A percentile compares a stretch with the other conserved stretches of the same genome.
phyloP scores from a whole-genome alignment of 2,888 invertebrate species.

The Lasius fuliginosus region DNA sequence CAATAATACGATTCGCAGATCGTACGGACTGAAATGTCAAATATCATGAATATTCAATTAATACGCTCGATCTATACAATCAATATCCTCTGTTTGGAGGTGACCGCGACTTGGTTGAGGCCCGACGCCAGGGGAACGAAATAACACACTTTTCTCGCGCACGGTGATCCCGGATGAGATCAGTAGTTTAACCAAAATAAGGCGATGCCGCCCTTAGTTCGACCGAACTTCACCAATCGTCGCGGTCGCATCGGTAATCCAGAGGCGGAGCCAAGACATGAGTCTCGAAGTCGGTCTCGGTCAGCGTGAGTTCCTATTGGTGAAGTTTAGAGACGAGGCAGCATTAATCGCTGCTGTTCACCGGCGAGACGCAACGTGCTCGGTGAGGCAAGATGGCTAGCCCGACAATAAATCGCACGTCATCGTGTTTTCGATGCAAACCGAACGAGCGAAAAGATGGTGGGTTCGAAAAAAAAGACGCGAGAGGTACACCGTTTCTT shows the following conservation, averaged over 20 bases:
- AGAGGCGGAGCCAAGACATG: conserved; percentile 46
- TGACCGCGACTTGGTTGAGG: not conserved
- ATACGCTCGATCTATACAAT: not conserved
- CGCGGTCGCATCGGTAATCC: conserved; percentile 21
- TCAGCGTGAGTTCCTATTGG: conserved; percentile 39
- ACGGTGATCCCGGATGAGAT: not conserved
- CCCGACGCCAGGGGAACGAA: not conserved
- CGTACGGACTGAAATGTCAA: not conserved
- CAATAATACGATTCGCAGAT: not conserved
- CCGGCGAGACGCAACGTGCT: conserved; percentile 44
- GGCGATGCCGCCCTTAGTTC: conserved; percentile 9
- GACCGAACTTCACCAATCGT: conserved; percentile 39
- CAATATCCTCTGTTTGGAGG: not conserved
- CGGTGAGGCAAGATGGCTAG: conserved; percentile 45
- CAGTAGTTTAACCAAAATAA: not conserved
- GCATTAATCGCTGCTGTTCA: conserved; percentile 26
- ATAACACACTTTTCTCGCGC: not conserved
- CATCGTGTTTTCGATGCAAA: conserved; percentile 22
- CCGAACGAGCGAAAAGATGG: conserved; percentile 41
- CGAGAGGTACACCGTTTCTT: not conserved
- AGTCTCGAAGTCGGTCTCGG: conserved; percentile 39
- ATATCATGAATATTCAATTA: not conserved
- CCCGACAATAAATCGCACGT: conserved; percentile 37
- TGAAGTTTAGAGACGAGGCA: conserved; percentile 44
- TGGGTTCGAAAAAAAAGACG: not conserved